Percentiles rank a stretch among this genome's conserved stretches.
phyloP scores from a whole-genome alignment of 2,113 vertebrate species.

The Herpetotheres cachinnans region DNA sequence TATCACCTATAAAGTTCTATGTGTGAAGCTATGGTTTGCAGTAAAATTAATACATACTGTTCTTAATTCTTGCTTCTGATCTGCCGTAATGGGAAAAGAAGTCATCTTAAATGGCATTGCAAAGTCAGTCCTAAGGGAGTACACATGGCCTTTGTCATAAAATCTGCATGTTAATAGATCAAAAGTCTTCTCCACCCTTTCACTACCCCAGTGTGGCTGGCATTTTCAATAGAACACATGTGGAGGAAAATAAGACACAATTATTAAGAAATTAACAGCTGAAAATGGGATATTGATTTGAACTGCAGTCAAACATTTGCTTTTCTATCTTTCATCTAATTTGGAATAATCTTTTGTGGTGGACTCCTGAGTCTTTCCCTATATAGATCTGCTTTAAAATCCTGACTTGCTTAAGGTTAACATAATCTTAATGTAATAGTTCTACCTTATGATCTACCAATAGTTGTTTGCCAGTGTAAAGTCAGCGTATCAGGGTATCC shows the following conservation, averaged over 20 bases:
- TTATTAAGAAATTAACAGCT: slow-evolving; percentile 45
- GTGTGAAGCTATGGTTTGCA: background rate
- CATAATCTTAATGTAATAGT: background rate
- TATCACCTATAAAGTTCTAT: background rate
- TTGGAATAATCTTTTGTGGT: background rate
- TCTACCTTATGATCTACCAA: background rate
- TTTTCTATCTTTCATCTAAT: slow-evolving; percentile 15
- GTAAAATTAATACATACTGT: background rate
- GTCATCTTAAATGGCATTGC: background rate
- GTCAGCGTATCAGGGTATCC: background rate
- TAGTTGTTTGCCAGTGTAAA: background rate
- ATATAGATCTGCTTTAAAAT: background rate
- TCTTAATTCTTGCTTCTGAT: background rate
- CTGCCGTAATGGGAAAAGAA: background rate
- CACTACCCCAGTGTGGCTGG: background rate
- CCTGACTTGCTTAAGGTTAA: background rate
- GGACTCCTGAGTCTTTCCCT: background rate
- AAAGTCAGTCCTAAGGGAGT: background rate
- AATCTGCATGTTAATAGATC: slow-evolving; percentile 16
- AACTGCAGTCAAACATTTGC: background rate
- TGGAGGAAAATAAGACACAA: slow-evolving; percentile 9
- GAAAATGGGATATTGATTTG: slow-evolving; percentile 59
- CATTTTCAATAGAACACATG: slow-evolving; percentile 30
- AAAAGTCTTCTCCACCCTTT: background rate
- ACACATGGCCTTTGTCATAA: background rate